Evolutionary conservation across 1,140 invertebrate genomes (phyloP).

Genomic region (Drosophila miranda): DNA sequence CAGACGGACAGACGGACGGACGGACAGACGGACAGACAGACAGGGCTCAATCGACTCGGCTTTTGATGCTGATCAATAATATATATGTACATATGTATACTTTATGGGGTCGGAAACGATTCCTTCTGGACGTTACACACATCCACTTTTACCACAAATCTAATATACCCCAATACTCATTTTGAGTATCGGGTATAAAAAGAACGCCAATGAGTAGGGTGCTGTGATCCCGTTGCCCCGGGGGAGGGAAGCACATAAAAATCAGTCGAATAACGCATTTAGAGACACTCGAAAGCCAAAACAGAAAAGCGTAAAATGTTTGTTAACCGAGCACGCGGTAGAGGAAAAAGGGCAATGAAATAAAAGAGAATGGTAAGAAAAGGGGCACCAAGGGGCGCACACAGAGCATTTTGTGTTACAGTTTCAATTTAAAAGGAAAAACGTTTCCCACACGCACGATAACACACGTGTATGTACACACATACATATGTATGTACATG

Average conservation of each 20-base stretch:
- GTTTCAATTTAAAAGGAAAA: constrained; percentile 74
- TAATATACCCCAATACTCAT: too few species aligned
- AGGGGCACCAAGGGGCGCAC: constrained; percentile 4
- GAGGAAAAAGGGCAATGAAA: not conserved
- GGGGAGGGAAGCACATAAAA: constrained; percentile 56
- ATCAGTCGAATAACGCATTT: constrained; percentile 73
- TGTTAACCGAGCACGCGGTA: constrained; percentile 18
- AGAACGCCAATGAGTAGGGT: not conserved
- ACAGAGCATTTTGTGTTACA: constrained; percentile 63
- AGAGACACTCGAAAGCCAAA: constrained; percentile 69
- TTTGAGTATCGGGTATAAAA: too few species aligned
- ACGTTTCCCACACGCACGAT: constrained; percentile 59
- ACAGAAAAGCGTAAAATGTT: constrained; percentile 63
- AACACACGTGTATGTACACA: not conserved
- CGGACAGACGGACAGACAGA: too few species aligned
- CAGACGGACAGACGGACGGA: too few species aligned
- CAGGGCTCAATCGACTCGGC: too few species aligned
- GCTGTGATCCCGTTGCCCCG: not conserved
- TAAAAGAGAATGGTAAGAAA: not conserved
- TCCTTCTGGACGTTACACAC: too few species aligned
- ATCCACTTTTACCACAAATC: too few species aligned
- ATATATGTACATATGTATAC: too few species aligned
- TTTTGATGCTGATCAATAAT: too few species aligned
- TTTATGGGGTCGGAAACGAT: too few species aligned
- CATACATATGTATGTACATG: constrained; percentile 3